These are phyloP conservation scores for Physella acuta DNA, from an alignment of 1,140 invertebrate species.

Conservation along the genomic window DNA sequence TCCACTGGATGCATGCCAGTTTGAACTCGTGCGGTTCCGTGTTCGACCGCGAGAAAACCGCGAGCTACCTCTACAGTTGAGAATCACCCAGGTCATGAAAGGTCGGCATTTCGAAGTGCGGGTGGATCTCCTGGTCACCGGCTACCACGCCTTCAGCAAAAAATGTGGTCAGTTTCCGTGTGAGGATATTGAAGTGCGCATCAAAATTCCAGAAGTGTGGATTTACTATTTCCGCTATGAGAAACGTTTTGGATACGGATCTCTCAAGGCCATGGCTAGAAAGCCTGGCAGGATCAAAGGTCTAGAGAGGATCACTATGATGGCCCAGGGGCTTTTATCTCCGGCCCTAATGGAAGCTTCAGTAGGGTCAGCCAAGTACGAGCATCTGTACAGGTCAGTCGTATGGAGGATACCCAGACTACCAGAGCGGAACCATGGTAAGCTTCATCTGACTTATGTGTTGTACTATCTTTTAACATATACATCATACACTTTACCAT, in stretches of 20 bases:
- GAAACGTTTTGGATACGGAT: conserved; percentile 98
- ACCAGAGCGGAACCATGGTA: conserved; percentile 96
- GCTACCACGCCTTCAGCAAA: conserved; percentile 90
- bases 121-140: conserved; percentile 92
- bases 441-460: no score
- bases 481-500: no score
- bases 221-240: conserved; percentile 97
- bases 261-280: conserved; percentile 92
- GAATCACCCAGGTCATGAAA: conserved; percentile 60
- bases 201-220: conserved; percentile 98
- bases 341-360: conserved; percentile 95
- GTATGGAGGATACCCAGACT: conserved; percentile 96
- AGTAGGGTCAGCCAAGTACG: conserved; percentile 97
- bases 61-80: conserved; percentile 93
- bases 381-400: conserved; percentile 94
- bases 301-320: conserved; percentile 63
- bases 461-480: no score
- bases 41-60: conserved; percentile 93
- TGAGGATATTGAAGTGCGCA: conserved; percentile 89
- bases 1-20: conserved; percentile 95
- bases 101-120: conserved; percentile 79
- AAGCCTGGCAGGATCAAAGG: conserved; percentile 69
- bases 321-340: conserved; percentile 79
- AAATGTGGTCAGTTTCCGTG: conserved; percentile 82
- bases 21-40: conserved; percentile 87